Evolutionary conservation across 2,888 invertebrate genomes (phyloP).

Genomic region (Perizoma affinitatum): DNA sequence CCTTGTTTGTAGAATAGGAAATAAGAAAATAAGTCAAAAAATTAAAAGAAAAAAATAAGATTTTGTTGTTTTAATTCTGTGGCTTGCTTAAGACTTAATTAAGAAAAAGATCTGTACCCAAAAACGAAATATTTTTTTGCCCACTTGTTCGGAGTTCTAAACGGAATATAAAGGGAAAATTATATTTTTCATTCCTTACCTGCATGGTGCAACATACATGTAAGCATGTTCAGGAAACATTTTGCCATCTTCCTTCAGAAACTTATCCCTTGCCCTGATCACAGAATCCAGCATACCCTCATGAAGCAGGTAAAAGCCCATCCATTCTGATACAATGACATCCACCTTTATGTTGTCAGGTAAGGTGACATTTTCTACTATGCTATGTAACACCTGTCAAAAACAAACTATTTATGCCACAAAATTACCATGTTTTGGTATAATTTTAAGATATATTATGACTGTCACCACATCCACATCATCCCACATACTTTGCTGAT

Average conservation of each 20-base stretch:
- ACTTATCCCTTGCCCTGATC: constrained; percentile 91
- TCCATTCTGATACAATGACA: constrained; percentile 98
- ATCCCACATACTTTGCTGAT: no score
- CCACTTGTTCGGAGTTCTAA: no score
- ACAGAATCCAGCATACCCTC: constrained; percentile 98
- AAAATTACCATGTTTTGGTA: not conserved
- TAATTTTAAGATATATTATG: no score
- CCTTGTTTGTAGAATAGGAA: no score
- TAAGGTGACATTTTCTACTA: constrained; percentile 90
- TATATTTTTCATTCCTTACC: constrained; percentile 73
- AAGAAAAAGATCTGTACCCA: no score
- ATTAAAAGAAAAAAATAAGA: no score
- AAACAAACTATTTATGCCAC: not conserved
- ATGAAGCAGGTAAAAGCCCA: constrained; percentile 97
- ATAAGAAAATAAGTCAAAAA: no score
- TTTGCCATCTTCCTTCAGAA: constrained; percentile 88
- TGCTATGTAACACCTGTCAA: constrained; percentile 87
- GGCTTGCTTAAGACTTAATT: no score
- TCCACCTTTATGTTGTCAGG: constrained; percentile 89
- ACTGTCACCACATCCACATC: no score
- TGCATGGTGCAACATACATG: constrained; percentile 85
- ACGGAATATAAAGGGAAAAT: no score
- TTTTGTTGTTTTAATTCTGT: no score
- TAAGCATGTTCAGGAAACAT: constrained; percentile 90
- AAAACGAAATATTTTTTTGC: no score